Percentiles rank a stretch among this genome's conserved stretches.
These are phyloP conservation scores for Chitala chitala DNA, from an alignment of 2,113 vertebrate species.

Conservation along the genomic window DNA sequence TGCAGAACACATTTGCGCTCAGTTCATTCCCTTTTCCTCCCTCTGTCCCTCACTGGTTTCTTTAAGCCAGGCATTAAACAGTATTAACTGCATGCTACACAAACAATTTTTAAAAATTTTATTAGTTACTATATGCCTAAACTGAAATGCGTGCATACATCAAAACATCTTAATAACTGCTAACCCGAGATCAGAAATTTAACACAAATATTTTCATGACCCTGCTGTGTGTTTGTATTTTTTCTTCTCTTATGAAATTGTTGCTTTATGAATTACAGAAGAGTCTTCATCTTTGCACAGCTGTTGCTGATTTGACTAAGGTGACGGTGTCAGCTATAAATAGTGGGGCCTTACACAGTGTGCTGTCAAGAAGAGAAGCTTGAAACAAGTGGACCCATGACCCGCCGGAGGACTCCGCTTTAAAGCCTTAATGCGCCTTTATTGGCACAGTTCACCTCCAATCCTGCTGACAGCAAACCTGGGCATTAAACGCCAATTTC, in stretches of 20 bases:
- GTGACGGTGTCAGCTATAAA: slow-evolving; percentile 22
- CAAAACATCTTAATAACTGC: neutral
- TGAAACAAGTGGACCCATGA: slow-evolving; percentile 21
- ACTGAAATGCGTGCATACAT: no score
- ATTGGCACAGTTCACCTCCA: slow-evolving; percentile 29
- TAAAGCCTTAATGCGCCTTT: slow-evolving; percentile 29
- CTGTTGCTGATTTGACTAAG: slow-evolving; percentile 26
- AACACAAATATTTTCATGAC: neutral
- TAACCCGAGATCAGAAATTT: neutral
- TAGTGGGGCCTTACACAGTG: slow-evolving; percentile 17
- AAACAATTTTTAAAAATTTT: no score
- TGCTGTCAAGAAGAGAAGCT: slow-evolving; percentile 22
- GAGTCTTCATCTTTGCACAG: slow-evolving; percentile 17
- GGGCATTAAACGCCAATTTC: slow-evolving; percentile 29
- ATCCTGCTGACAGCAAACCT: slow-evolving; percentile 26
- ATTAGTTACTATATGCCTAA: no score
- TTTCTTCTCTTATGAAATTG: slow-evolving; percentile 9
- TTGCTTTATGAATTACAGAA: slow-evolving; percentile 23
- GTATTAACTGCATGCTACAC: no score
- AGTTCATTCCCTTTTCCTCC: no score
- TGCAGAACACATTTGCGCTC: neutral
- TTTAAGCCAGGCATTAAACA: no score
- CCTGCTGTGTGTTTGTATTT: neutral
- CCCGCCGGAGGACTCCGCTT: slow-evolving; percentile 17
- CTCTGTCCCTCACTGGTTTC: no score